Base-by-base conservation (phyloP, 2,797 vertebrate species). In the Sternarchorhynchus goeldii region DNA sequence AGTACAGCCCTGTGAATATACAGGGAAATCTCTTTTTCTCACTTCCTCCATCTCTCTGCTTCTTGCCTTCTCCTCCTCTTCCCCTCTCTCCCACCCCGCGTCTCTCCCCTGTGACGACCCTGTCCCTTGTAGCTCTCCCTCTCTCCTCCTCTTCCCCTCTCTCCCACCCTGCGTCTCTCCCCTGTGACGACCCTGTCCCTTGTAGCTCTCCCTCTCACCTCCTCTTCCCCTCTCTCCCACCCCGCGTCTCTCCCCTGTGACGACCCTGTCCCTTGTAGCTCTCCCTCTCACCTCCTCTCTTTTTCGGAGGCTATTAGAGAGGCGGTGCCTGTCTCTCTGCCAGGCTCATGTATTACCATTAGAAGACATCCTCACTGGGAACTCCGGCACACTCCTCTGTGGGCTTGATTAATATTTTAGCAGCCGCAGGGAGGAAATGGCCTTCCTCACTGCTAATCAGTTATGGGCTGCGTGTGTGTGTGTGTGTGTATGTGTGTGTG, bases 381-480 rank as follows among this genome's bases (percentile, higher is more conserved):
- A 91, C 94, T 89, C 93, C 90, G 88, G 93, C 93, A 91, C 92
- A 92, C 95, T 97, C 94, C 95, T 97, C 93, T 93, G 92, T 95
- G 92, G 93, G 81, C 96, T 96, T 96, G 95, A 96, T 98, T 96
- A 97, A 97, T 97, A 96, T 96, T 98, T 97, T 94, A 97, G 95
- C 94, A 97, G 93, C 95, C 89, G 89, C 86, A 25, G 93, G 94
- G 94, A 95, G 94, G 95, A 96, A 98, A 96, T 95, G 92, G 92
- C 95, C 93, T 96, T 96, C 95, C 94, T 93, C 93, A 92, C 91
- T 94, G 93, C 94, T 96, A 95, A 95, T 95, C 95, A 94, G 94
- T 95, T 94, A 95, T 92, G 92, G 94, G 93, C 89, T 32, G 3
- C 21, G 29, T 31, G 91, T 76, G 90, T 90, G 87, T 88, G 53